Conservation (phyloP, 2,888 invertebrate species). For the Conops quadrifasciatus region DNA sequence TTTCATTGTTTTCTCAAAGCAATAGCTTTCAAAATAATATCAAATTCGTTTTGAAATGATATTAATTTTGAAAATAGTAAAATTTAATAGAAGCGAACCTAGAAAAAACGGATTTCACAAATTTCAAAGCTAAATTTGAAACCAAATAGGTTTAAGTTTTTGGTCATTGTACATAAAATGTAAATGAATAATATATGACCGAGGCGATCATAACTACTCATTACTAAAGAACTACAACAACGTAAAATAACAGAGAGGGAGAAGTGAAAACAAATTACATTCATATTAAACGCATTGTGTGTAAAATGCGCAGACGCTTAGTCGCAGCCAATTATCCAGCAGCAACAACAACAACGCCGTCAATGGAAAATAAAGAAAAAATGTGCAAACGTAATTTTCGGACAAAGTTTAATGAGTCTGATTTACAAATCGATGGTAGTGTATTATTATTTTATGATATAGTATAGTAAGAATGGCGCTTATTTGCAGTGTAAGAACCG, state of each 20-base stretch:
- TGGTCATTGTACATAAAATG: neutral
- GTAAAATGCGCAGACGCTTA: constrained; percentile 25
- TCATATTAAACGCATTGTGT: neutral
- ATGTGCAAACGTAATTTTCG: constrained; percentile 35
- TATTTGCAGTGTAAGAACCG: too few species aligned
- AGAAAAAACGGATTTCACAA: constrained; percentile 21
- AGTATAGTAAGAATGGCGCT: neutral
- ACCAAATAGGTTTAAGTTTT: constrained; percentile 8
- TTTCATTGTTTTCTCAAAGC: constrained; percentile 15
- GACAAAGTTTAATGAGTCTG: constrained; percentile 34
- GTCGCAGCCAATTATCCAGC: constrained; percentile 3
- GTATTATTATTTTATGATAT: too few species aligned
- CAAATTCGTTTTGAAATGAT: constrained; percentile 29
- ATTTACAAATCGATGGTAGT: constrained; percentile 31
- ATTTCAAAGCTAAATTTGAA: constrained; percentile 24
- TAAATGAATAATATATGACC: neutral
- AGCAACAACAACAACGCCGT: neutral
- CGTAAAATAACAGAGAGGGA: neutral
- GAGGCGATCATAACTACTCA: neutral
- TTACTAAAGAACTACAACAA: constrained; percentile 8
- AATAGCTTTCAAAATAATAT: constrained; percentile 16
- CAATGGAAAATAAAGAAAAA: constrained; percentile 31
- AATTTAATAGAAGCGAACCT: constrained; percentile 17
- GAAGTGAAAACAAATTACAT: too few species aligned
- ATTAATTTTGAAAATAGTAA: constrained; percentile 17